A percentile compares a stretch with the other conserved stretches of the same genome.
These are phyloP conservation scores for Heliornis fulica DNA, from an alignment of 2,113 vertebrate genomes.

Conservation along the genomic window DNA sequence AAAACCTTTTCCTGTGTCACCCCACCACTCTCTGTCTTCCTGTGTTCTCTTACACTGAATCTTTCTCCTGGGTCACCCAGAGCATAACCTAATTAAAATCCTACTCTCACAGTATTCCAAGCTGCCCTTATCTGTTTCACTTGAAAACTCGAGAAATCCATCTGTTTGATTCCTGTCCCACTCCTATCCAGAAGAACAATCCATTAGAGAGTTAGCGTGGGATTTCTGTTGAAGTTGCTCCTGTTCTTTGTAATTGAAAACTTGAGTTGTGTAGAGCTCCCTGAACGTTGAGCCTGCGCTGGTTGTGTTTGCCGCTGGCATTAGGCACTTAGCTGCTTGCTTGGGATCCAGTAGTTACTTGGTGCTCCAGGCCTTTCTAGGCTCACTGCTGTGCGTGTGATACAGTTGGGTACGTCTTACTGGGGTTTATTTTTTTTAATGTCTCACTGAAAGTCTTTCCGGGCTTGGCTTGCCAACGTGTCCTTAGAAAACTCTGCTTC, in stretches of 20 bases:
- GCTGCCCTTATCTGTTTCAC: not conserved
- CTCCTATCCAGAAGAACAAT: not conserved
- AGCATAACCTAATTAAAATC: not conserved
- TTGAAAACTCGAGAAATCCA: not conserved
- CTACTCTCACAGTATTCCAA: not conserved
- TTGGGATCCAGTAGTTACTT: not conserved
- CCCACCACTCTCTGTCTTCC: not conserved
- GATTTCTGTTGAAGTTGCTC: not conserved
- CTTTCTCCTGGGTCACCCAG: not conserved
- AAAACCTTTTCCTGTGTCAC: not conserved
- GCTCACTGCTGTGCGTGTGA: accelerated
- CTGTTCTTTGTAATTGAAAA: not conserved
- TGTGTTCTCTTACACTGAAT: not conserved
- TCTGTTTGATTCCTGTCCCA: not conserved
- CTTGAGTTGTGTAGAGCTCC: accelerated
- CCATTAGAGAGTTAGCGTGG: not conserved
- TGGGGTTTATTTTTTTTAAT: not conserved
- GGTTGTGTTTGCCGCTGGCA: not conserved
- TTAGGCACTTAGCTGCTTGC: not conserved
- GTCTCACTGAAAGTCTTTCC: not conserved
- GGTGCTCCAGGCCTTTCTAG: not conserved
- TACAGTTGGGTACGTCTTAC: not conserved
- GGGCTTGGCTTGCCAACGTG: not conserved
- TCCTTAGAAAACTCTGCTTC: not conserved
- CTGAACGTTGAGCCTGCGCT: not conserved